phyloP scores from a whole-genome alignment of 2,797 vertebrate species.

The Lagocephalus sceleratus region DNA sequence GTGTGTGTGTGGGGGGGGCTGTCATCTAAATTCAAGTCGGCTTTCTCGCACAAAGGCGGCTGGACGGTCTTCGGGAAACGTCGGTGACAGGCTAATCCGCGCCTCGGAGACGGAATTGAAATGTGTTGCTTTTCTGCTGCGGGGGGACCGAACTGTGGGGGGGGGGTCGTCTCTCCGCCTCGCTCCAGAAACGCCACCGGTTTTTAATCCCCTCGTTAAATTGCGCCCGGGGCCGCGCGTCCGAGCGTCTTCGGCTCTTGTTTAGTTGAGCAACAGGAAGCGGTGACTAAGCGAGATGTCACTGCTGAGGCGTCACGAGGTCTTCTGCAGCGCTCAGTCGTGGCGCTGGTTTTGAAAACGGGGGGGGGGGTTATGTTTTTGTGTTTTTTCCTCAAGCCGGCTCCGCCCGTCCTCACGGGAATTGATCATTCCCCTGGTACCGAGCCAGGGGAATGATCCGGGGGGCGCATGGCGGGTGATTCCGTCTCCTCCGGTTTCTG shows the following conservation, averaged over 20 bases:
- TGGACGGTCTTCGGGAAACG: constrained; percentile 1
- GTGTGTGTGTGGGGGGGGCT: no score
- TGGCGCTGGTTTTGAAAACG: constrained; percentile 2
- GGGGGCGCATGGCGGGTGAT: background rate
- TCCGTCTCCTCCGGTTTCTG: constrained; percentile 29
- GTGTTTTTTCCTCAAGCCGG: background rate
- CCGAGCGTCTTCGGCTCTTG: background rate
- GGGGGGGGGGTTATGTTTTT: no score
- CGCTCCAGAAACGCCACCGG: constrained; percentile 44
- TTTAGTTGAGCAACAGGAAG: constrained; percentile 17
- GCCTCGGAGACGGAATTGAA: background rate
- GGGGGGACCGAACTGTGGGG: constrained; percentile 4
- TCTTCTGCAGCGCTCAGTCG: background rate
- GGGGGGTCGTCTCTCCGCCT: constrained; percentile 52
- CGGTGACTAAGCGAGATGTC: constrained; percentile 13
- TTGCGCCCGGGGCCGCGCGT: constrained; percentile 4
- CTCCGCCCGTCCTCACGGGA: constrained; percentile 23
- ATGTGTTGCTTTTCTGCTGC: constrained; percentile 28
- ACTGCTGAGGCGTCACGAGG: constrained; percentile 9
- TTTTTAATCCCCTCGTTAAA: constrained; percentile 32
- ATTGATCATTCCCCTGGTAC: constrained; percentile 23
- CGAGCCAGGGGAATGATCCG: constrained; percentile 10
- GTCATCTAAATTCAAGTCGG: constrained; percentile 55
- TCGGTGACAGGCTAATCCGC: constrained; percentile 16
- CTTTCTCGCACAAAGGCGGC: constrained; percentile 26